phyloP scores from a whole-genome alignment of 2,113 vertebrate species.

The Entelurus aequoreus region DNA sequence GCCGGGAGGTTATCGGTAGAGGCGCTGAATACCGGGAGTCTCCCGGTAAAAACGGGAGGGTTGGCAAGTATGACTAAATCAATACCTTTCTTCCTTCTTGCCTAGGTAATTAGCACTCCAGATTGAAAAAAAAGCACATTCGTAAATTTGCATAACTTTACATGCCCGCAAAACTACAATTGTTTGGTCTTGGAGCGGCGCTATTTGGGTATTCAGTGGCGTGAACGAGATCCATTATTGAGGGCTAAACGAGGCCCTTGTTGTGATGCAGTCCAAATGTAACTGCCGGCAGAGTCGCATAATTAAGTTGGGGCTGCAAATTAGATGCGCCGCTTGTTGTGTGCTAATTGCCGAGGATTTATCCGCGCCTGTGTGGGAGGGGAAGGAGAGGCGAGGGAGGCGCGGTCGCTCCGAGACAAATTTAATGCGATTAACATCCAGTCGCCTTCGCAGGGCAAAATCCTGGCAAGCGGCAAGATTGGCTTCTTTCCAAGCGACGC shows the following conservation, averaged over 20 bases:
- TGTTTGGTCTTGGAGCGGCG: slow-evolving; percentile 21
- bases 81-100: too few relatives aligned
- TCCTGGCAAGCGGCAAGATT: slow-evolving; percentile 81
- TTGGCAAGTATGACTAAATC: too few relatives aligned
- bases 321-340: slow-evolving; percentile 67
- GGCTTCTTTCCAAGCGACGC: slow-evolving; percentile 92
- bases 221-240: slow-evolving; percentile 61
- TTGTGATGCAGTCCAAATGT: slow-evolving; percentile 65
- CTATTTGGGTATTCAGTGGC: slow-evolving; percentile 53
- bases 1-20: too few relatives aligned
- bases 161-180: slow-evolving; percentile 24
- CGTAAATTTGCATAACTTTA: slow-evolving; percentile 4
- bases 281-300: slow-evolving; percentile 64
- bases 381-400: slow-evolving; percentile 7
- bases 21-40: too few relatives aligned
- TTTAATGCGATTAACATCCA: slow-evolving; percentile 57
- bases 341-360: slow-evolving; percentile 72
- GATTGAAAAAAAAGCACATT: slow-evolving; percentile 9
- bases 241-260: slow-evolving; percentile 61
- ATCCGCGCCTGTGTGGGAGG: slow-evolving; percentile 46
- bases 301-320: slow-evolving; percentile 69
- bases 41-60: too few relatives aligned
- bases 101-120: too few relatives aligned
- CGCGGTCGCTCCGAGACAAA: slow-evolving; percentile 51
- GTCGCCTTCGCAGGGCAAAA: slow-evolving; percentile 79